phyloP scores from a whole-genome alignment of 2,888 invertebrate genomes.

The Microchrysa polita region DNA sequence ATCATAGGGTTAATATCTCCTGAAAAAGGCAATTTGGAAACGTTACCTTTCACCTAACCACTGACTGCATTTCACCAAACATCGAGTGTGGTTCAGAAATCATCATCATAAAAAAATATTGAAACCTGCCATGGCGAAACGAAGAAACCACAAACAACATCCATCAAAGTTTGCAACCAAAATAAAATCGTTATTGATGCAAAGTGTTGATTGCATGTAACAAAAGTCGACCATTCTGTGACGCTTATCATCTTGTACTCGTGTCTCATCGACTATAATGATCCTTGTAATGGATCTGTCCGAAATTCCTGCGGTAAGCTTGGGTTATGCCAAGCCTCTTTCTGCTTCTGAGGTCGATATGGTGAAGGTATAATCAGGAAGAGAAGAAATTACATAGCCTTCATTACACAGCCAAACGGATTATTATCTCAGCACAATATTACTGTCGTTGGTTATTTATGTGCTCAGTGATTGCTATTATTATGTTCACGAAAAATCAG shows the following conservation, averaged over 20 bases:
- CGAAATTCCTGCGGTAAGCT: not conserved
- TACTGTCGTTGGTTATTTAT: constrained; percentile 48
- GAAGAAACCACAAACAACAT: not conserved
- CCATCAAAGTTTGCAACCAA: not conserved
- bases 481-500: no score
- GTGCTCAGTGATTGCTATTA: constrained; percentile 30
- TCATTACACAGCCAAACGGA: constrained; percentile 2
- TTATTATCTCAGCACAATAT: constrained; percentile 39
- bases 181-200: no score
- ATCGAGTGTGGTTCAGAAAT: no score
- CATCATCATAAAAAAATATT: not conserved
- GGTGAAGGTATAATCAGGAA: constrained; percentile 26
- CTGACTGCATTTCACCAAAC: no score
- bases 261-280: not conserved
- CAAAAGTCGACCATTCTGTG: not conserved
- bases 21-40: no score
- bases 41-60: no score
- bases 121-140: not conserved
- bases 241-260: not conserved
- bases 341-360: no score
- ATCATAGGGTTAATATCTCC: no score
- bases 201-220: not conserved
- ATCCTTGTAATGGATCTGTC: constrained; percentile 12
- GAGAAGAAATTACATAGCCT: not conserved
- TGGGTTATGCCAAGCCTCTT: not conserved